Conservation (phyloP, 1,140 invertebrate species). For the Streblospio benedicti region DNA sequence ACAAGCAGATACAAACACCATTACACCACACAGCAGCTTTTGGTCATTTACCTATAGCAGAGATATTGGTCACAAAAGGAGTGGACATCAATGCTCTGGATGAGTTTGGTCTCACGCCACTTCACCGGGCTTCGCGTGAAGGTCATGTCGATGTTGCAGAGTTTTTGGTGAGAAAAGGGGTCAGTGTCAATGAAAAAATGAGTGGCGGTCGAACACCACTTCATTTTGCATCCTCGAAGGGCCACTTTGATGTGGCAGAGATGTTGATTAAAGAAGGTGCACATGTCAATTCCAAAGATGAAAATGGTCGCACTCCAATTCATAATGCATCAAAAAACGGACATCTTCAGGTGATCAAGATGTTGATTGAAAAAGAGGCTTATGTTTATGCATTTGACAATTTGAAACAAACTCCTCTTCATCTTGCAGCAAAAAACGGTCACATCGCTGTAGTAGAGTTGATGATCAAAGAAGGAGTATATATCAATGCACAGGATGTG, state of each 20-base stretch:
- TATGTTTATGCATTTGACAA: slow-evolving; percentile 13
- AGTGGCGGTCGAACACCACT: too few relatives aligned
- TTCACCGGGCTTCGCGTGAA: slow-evolving; percentile 4
- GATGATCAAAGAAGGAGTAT: background rate
- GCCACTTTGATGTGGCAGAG: too few relatives aligned
- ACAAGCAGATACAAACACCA: too few relatives aligned
- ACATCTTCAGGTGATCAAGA: slow-evolving; percentile 11
- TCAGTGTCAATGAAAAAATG: background rate
- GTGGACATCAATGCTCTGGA: too few relatives aligned
- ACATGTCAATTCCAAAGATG: slow-evolving; percentile 2
- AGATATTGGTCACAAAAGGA: too few relatives aligned
- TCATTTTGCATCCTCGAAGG: too few relatives aligned
- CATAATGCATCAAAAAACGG: slow-evolving; percentile 17
- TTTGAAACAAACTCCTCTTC: slow-evolving; percentile 21
- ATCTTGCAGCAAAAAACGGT: slow-evolving; percentile 18
- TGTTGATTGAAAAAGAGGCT: slow-evolving; percentile 6
- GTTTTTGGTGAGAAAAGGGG: background rate
- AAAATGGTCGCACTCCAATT: slow-evolving; percentile 2
- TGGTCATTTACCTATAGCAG: too few relatives aligned
- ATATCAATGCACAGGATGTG: slow-evolving; percentile 3
- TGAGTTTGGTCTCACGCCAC: too few relatives aligned
- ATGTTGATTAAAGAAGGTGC: slow-evolving; percentile 10
- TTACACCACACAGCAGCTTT: too few relatives aligned
- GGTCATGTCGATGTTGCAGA: background rate
- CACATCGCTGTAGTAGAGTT: slow-evolving; percentile 46